A percentile compares a stretch with the other conserved stretches of the same genome.
phyloP scores from a whole-genome alignment of 2,797 vertebrate species.

The Takifugu ocellatus region DNA sequence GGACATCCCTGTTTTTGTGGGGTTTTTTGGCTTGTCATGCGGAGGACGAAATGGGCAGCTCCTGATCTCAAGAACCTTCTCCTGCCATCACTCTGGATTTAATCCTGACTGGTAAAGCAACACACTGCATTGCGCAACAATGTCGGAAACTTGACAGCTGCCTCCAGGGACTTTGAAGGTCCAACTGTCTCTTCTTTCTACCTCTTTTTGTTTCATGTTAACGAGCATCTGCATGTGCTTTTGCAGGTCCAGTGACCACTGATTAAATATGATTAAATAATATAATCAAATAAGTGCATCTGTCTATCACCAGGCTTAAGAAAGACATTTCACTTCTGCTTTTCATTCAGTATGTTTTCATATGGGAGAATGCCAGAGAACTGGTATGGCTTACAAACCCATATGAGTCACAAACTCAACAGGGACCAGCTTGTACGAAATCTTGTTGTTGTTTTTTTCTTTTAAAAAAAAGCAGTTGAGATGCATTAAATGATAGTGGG shows the following conservation, averaged over 20 bases:
- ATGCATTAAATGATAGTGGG: too few relatives aligned
- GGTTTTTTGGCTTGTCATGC: slow-evolving; percentile 29
- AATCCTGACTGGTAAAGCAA: slow-evolving; percentile 53
- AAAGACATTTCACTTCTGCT: not conserved
- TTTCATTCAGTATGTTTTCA: not conserved
- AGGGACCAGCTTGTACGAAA: too few relatives aligned
- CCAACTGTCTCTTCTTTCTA: slow-evolving; percentile 21
- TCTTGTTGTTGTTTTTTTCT: too few relatives aligned
- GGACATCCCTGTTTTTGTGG: too few relatives aligned
- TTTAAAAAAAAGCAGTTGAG: too few relatives aligned
- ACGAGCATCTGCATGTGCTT: slow-evolving; percentile 19
- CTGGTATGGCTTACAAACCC: too few relatives aligned
- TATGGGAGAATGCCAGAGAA: not conserved
- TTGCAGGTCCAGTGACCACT: not conserved
- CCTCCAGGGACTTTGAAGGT: slow-evolving; percentile 35
- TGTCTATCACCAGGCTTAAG: not conserved
- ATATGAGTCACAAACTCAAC: too few relatives aligned
- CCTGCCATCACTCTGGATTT: slow-evolving; percentile 33
- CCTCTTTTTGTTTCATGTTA: slow-evolving; percentile 19
- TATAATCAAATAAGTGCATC: not conserved
- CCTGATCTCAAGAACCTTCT: slow-evolving; percentile 18
- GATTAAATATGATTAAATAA: too few relatives aligned
- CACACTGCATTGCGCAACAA: slow-evolving; percentile 23
- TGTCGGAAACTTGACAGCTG: slow-evolving; percentile 36
- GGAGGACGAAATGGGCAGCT: slow-evolving; percentile 37